phyloP scores from a whole-genome alignment of 2,113 vertebrate species.

The Bambusicola thoracicus region DNA sequence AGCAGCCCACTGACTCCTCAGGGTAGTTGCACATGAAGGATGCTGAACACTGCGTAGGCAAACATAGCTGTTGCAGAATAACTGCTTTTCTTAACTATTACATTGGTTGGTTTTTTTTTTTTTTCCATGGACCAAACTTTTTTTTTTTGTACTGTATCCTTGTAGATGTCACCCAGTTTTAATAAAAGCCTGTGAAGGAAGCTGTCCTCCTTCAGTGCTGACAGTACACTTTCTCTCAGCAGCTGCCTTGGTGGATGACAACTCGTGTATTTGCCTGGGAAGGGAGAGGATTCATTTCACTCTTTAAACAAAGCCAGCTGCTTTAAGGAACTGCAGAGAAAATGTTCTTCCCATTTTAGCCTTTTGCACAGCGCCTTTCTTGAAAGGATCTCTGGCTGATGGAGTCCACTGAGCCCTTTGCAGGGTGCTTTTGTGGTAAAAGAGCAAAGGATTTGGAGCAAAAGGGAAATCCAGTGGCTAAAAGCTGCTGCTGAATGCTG shows the following conservation, averaged over 20 bases:
- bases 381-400: background rate
- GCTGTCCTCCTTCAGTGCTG: background rate
- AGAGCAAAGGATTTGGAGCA: background rate
- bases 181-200: conserved; percentile 84
- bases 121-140: conserved; percentile 83
- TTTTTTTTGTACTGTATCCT: conserved; percentile 86
- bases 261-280: background rate
- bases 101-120: conserved; percentile 39
- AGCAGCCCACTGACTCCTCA: conserved; percentile 57
- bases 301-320: background rate
- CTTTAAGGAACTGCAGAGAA: background rate
- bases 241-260: background rate
- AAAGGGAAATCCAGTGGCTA: background rate
- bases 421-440: background rate
- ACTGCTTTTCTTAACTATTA: conserved; percentile 79
- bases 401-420: background rate
- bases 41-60: conserved; percentile 60
- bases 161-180: conserved; percentile 81
- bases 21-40: conserved; percentile 61
- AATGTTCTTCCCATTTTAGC: conserved; percentile 15
- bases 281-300: background rate
- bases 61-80: conserved; percentile 72
- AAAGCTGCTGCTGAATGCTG: background rate
- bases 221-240: background rate
- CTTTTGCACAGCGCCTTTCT: conserved; percentile 8